Base-by-base conservation (phyloP, 2,888 invertebrate species). In the Eupeodes latifasciatus region DNA sequence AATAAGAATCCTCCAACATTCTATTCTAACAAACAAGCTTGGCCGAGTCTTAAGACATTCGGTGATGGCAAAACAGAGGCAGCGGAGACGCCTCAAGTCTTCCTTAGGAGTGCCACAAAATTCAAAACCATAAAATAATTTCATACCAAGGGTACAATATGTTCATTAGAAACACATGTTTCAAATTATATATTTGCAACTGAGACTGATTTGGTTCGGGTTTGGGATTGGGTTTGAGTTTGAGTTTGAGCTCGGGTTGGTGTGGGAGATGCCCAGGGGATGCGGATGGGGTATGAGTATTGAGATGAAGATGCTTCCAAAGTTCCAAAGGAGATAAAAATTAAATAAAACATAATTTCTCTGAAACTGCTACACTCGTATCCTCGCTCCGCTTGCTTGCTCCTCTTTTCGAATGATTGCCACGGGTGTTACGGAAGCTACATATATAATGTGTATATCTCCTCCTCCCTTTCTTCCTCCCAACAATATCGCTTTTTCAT, bases 111-210 rank as follows among this genome's bases (percentile, higher is more conserved):
- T 69, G 59, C 64, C 74, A 53, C 76, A 77, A 71, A 62, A 81
- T 78, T 88, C 74, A 81, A 85, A 85, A 71, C 61, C 85, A 74
- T 88, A 85, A 88, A 78, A 88, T 75, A 85, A 85, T 85, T 85
- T 81, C 76, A 64, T 85, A 78, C 78, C 78, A 61, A 74, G 88
- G 81, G 78, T 85, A 81, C 88, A 88, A 85, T 84, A 85, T 85
- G 78, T 88, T 88, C 81, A 85, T 88, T 88, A 81, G 88, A 88
- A 88, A 81, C 88, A 88, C 69, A 85, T 88, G 88, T 78, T 85
- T 85, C 78, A 85, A 85, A 88, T 88, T 81, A 88, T 81, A 88
- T 85, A 85, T 81, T 85, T 75, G 64, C 69, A 88, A 81, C 81
- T 85, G 49, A 44, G 47, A 72, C 71, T 51, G 19, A n/a, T 53